Evolutionary conservation across 2,113 vertebrate species (phyloP), one percentile per base, ranked within the genome.

Genomic region (Lucifuga dentata): DNA sequence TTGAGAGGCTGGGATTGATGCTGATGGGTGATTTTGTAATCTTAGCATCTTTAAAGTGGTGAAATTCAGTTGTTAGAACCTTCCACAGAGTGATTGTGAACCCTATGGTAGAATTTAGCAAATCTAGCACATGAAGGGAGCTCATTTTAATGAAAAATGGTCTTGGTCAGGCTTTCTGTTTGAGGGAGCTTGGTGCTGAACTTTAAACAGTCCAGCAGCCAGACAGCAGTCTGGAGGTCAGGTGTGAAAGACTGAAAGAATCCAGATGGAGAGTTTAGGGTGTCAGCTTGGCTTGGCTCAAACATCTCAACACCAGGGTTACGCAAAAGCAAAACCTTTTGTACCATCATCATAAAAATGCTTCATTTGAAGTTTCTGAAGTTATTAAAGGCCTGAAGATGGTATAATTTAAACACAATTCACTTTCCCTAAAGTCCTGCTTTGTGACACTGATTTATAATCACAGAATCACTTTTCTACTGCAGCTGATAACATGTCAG

Each of bases 21-120:
- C 80, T 83, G 69, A 83, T 77, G 29, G 45, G n/a, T 32, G 21
- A 49, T 40, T 59, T 58, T 63, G 67, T 51, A 56, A 66, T 49
- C 55, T 66, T 32, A 39, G 24, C 49, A 62, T 53, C 59, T 44
- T 65, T 38, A 50, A 26, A 40, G 26, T 8, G 32, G 35, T 41
- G 16, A 16, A 15, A 17, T 39, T 49, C 50, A 65, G n/a, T 13
- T n/a, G n/a, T n/a, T n/a, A n/a, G n/a, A n/a, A n/a, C 26, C 11
- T 45, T 23, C 17, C 40, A 15, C 13, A 26, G 39, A 26, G 7
- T 19, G n/a, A 61, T 5, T 46, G n/a, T 12, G 1, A 21, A 6
- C 12, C 12, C 5, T 19, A 50, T 13, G 15, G 12, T 20, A 39
- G 1, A 62, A 21, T 24, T 36, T 1, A 39, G 2, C 10, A 29